A percentile compares a stretch with the other conserved stretches of the same genome.
phyloP scores from a whole-genome alignment of 2,797 vertebrate genomes.

The Muscicapa comitata region DNA sequence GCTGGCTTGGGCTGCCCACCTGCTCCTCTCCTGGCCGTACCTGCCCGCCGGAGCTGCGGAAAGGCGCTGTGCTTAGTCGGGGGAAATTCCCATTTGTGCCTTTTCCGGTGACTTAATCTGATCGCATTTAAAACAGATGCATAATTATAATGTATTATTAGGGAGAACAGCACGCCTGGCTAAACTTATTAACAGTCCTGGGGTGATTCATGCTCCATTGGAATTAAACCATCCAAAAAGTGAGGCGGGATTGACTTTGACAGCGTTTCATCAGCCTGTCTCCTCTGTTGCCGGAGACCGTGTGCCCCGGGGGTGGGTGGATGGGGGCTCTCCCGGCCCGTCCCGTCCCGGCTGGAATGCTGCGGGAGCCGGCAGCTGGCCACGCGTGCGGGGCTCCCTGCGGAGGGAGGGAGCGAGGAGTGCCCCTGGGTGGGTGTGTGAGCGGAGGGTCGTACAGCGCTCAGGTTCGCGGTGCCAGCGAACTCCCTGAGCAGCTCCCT shows the following conservation, averaged over 20 bases:
- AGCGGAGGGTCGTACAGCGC: background rate
- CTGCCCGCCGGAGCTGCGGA: background rate
- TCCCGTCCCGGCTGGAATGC: background rate
- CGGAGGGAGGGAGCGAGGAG: too few relatives aligned
- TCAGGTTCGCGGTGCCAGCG: background rate
- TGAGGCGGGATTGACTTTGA: conserved; percentile 75
- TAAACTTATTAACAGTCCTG: conserved; percentile 76
- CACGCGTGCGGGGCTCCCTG: background rate
- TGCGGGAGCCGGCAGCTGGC: background rate
- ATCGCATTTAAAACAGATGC: conserved; percentile 75
- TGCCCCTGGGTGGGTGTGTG: background rate
- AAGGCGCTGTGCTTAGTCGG: background rate
- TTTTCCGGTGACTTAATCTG: conserved; percentile 73
- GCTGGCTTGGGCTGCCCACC: conserved; percentile 17
- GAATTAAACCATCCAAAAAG: conserved; percentile 78
- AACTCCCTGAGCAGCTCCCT: background rate
- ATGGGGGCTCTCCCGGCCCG: background rate
- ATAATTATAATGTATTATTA: conserved; percentile 78
- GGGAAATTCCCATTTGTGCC: conserved; percentile 50
- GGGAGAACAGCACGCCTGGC: conserved; percentile 72
- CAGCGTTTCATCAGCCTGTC: conserved; percentile 70
- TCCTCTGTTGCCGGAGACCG: conserved; percentile 23
- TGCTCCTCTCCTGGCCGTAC: background rate
- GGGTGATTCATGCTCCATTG: conserved; percentile 75
- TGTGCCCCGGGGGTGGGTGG: conserved; percentile 50